Evolutionary conservation across 30 jellyfish, hydroid and myxozoan genomes (phyloP).

Genomic region (Pseudorhiza aurosa): DNA sequence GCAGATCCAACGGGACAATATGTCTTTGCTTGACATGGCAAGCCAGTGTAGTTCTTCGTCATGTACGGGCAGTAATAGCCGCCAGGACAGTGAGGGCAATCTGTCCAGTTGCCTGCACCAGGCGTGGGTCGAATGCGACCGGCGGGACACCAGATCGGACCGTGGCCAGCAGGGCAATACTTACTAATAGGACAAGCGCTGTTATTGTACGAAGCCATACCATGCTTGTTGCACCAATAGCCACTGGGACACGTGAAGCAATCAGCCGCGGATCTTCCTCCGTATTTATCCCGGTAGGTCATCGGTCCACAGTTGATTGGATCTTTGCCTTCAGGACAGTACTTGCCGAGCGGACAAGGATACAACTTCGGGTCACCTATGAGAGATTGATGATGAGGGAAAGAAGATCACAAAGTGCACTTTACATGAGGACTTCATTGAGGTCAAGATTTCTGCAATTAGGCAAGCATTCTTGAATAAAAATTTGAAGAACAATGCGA

Average conservation of each 20-base stretch:
- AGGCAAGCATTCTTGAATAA: no score
- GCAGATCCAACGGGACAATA: constrained; percentile 92
- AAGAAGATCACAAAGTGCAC: no score
- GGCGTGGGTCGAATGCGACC: constrained; percentile 89
- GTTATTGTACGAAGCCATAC: constrained; percentile 76
- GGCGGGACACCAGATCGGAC: constrained; percentile 96
- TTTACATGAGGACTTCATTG: no score
- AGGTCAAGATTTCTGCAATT: no score
- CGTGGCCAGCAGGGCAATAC: constrained; percentile 88
- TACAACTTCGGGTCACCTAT: constrained; percentile 83
- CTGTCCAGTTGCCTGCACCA: constrained; percentile 73
- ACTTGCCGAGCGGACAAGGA: constrained; percentile 94
- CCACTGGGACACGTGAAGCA: constrained; percentile 96
- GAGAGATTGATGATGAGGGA: no score
- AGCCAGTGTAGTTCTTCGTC: constrained; percentile 81
- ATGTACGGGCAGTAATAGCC: constrained; percentile 94
- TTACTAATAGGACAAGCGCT: constrained; percentile 92
- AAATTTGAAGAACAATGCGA: no score
- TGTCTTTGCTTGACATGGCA: constrained; percentile 85
- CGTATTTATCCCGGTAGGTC: constrained; percentile 77
- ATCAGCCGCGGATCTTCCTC: constrained; percentile 78
- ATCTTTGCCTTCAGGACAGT: constrained; percentile 77
- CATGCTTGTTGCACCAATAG: constrained; percentile 84
- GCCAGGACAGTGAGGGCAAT: constrained; percentile 84
- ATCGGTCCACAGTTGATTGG: constrained; percentile 85